These are phyloP conservation scores for Stictocephala bisonia DNA, from an alignment of 2,888 invertebrate species.

Conservation along the genomic window DNA sequence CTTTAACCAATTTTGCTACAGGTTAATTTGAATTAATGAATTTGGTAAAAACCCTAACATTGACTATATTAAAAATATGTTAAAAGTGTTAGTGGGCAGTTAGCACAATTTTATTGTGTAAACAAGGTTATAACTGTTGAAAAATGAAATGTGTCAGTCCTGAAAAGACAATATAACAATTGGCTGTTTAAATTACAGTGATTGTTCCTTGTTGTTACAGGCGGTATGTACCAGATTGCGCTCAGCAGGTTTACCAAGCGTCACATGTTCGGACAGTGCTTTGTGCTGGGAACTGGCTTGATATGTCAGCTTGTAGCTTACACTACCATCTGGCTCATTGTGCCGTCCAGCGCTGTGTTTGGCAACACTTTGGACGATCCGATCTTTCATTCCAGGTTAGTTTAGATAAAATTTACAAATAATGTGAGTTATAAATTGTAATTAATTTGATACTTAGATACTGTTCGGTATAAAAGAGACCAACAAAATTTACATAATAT, in stretches of 20 bases:
- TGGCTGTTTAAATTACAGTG: neutral
- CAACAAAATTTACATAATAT: no score
- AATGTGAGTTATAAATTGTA: no score
- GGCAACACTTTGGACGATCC: slow-evolving; percentile 71
- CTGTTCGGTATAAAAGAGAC: no score
- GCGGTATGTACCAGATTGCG: slow-evolving; percentile 39
- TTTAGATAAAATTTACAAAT: slow-evolving; percentile 55
- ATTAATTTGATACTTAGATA: no score
- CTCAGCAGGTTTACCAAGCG: slow-evolving; percentile 40
- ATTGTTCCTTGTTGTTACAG: slow-evolving; percentile 28
- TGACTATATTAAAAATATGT: no score
- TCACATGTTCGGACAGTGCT: slow-evolving; percentile 33
- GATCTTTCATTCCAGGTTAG: slow-evolving; percentile 68
- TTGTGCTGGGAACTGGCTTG: slow-evolving; percentile 30
- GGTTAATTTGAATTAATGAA: no score
- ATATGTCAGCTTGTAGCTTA: slow-evolving; percentile 69
- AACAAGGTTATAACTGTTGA: no score
- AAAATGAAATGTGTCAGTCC: no score
- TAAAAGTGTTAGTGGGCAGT: no score
- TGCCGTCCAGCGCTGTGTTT: slow-evolving; percentile 86
- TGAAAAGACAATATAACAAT: neutral
- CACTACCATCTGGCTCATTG: slow-evolving; percentile 86
- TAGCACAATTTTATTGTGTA: no score
- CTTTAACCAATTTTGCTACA: no score
- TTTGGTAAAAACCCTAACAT: no score